phyloP scores from a whole-genome alignment of 1,140 invertebrate genomes.

The Venturia canescens region DNA sequence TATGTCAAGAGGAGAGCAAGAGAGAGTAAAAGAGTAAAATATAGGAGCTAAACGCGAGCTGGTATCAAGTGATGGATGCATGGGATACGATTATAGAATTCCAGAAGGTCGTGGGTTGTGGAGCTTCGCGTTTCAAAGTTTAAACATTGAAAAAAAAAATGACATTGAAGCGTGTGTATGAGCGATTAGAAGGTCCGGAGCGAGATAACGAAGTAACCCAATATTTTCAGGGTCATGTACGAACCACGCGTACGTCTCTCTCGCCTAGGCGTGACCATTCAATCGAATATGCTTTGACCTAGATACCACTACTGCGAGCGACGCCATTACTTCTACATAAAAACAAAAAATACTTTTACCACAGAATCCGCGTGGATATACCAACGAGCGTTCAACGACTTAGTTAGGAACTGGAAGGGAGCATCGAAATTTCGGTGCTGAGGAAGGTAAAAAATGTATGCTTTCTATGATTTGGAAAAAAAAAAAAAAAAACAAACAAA shows the following conservation, averaged over 20 bases:
- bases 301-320: conserved; percentile 25
- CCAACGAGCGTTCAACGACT: too few relatives aligned
- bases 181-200: neutral
- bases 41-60: too few relatives aligned
- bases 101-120: neutral
- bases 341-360: conserved; percentile 4
- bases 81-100: neutral
- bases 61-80: neutral
- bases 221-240: conserved; percentile 41
- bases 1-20: too few relatives aligned
- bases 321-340: conserved; percentile 1
- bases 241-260: conserved; percentile 3
- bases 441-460: too few relatives aligned
- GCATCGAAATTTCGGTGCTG: too few relatives aligned
- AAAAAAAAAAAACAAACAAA: too few relatives aligned
- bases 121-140: neutral
- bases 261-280: conserved; percentile 45
- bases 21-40: too few relatives aligned
- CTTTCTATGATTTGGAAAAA: too few relatives aligned
- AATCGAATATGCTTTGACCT: conserved; percentile 44
- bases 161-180: neutral
- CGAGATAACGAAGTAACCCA: conserved; percentile 13
- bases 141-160: neutral
- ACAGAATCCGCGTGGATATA: too few relatives aligned
- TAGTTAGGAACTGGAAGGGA: too few relatives aligned